Base-by-base conservation (phyloP, 2,797 vertebrate species). In the Silurus lanzhouensis region DNA sequence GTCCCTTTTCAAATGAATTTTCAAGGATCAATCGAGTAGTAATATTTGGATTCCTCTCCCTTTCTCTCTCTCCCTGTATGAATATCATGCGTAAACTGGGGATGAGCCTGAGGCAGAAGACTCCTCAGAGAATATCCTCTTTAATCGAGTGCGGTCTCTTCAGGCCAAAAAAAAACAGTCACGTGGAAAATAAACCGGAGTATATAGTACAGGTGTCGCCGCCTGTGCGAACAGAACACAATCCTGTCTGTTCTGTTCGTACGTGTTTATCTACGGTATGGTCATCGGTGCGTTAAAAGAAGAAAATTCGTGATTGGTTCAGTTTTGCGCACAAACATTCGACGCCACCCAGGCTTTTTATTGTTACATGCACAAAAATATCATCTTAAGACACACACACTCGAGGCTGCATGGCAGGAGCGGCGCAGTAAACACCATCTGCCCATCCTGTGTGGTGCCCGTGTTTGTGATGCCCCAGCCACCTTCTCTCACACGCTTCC, bases 391-490 rank as follows among this genome's bases (percentile, higher is more conserved):
- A 27, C 46, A 74, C 27, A 27, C 83, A 84, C 31, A 81, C 48
- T 71, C 66, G 31, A 67, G 82, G 76, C 76, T 87, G 61, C 87
- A 85, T 66, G 89, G 87, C 88, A 89, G 81, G 88, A 90, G 87
- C 87, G 61, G 52, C 77, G 86, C 88, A 87, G 88, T 91, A 93
- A 93, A 93, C 93, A 92, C 91, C 93, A 94, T 93, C 91, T 93
- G 93, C 88, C 88, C 72, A n/a, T 88, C 82, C 87, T 79, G 84
- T 86, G 89, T 87, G 86, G 85, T 85, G 88, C 83, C 88, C 86
- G 72, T 87, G 44, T 84, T 88, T 60, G 38, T 38, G 38, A 68
- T 83, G 66, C 19, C 81, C 71, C 55, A 81, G 74, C 68, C 70
- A 52, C 46, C 58, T 9, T 64, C 63, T 85, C 64, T 48, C 77